Conservation (phyloP, 2,113 vertebrate genomes). For the Dicerorhinus sumatrensis region DNA sequence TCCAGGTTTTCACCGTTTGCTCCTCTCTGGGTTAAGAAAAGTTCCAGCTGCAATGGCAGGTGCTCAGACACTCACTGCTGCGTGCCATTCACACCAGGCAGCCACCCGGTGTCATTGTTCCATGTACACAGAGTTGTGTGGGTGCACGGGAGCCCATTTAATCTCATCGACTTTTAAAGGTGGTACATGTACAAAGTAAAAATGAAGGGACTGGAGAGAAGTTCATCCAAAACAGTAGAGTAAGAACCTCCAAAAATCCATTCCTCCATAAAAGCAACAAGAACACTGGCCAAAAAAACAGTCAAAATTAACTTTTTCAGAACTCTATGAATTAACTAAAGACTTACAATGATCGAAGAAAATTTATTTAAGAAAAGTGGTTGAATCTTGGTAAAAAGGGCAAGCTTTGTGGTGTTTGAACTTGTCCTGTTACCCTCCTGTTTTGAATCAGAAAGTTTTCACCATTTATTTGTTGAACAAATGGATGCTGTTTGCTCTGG, state of each 20-base stretch:
- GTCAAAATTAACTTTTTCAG: constrained; percentile 9
- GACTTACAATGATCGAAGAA: background rate
- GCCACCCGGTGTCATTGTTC: background rate
- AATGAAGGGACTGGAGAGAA: background rate
- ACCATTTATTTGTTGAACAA: background rate
- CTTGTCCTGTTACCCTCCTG: background rate
- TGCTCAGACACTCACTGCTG: background rate
- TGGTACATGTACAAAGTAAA: background rate
- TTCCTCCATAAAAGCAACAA: background rate
- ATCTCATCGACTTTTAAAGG: background rate
- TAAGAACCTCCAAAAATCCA: background rate
- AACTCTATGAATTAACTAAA: background rate
- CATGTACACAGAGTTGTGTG: background rate
- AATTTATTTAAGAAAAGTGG: background rate
- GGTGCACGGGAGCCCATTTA: background rate
- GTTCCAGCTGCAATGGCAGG: background rate
- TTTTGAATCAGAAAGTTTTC: constrained; percentile 34
- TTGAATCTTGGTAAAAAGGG: background rate
- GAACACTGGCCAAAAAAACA: background rate
- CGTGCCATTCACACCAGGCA: background rate
- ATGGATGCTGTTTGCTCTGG: background rate
- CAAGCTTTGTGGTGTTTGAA: background rate
- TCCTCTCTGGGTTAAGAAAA: constrained; percentile 11
- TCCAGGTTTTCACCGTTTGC: background rate
- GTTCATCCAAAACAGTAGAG: background rate